Conservation (phyloP, 2,888 invertebrate species). For the Dryobotodes eremita region DNA sequence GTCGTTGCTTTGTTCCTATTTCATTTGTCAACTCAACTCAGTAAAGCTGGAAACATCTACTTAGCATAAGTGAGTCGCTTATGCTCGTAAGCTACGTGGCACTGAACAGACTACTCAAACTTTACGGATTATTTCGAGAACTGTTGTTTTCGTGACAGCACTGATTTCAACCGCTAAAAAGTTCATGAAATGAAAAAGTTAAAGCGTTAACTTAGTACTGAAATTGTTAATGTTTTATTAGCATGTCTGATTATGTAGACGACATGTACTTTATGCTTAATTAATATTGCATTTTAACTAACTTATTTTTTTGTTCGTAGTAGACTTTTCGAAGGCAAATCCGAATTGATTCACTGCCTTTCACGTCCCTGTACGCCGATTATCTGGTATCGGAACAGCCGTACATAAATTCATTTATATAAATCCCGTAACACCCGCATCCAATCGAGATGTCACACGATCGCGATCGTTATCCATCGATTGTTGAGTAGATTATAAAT, state of each 20-base stretch:
- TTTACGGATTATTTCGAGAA: constrained; percentile 54
- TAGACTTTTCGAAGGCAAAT: neutral
- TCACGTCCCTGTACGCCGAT: constrained; percentile 15
- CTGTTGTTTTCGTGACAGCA: constrained; percentile 35
- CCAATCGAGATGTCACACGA: constrained; percentile 76
- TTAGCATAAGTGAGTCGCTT: constrained; percentile 68
- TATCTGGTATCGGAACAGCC: constrained; percentile 49
- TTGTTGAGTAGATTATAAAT: constrained; percentile 73
- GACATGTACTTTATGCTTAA: neutral
- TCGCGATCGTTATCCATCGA: constrained; percentile 76
- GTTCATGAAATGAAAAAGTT: neutral
- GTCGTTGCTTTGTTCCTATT: constrained; percentile 44
- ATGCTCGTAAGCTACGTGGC: constrained; percentile 54
- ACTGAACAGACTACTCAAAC: constrained; percentile 51
- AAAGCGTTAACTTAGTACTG: neutral
- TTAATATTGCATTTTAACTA: neutral
- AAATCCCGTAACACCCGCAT: constrained; percentile 78
- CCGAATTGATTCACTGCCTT: constrained; percentile 43
- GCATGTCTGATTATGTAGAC: no score
- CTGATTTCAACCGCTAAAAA: constrained; percentile 33
- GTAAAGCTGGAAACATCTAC: constrained; percentile 59
- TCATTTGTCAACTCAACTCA: constrained; percentile 58
- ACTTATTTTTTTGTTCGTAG: neutral
- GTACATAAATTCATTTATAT: constrained; percentile 68
- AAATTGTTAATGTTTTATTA: neutral